Evolutionary conservation across 2,113 vertebrate genomes (phyloP), one percentile per base, ranked within the genome.

Genomic region (Caranx ignobilis): DNA sequence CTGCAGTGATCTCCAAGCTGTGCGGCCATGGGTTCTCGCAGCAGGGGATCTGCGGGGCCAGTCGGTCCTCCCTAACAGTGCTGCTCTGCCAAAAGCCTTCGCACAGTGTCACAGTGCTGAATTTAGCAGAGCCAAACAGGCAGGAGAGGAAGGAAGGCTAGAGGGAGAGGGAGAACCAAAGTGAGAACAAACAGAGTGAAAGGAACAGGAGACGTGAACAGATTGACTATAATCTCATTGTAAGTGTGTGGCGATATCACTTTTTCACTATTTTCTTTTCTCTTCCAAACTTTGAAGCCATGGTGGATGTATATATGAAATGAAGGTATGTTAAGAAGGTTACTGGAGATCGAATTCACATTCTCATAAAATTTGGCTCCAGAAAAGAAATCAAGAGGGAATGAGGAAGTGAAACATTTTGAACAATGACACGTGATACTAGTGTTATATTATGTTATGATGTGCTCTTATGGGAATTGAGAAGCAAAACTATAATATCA

Each of bases 101-200:
- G 70, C 77, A 87, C 63, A 41, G 77, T 89, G 88, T 90, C 87
- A 89, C 82, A 86, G 87, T 88, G 89, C 88, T 89, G 88, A 87
- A 89, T 92, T 91, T 90, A 91, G 91, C 75, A 85, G 77, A 88
- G 90, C 86, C 88, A 92, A 90, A 87, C 47, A 73, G 56, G 52
- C 82, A 85, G 59, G 73, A 85, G 81, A 75, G 73, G 68, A 88
- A 52, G 61, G 60, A 77, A 77, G 79, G 72, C 62, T 79, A 64
- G 32, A 82, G 69, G 32, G 62, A 84, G 45, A 26, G 68, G 61
- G 54, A 83, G 76, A 82, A 56, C 34, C 48, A 62, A 21, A 73
- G 73, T 65, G 76, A 70, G 45, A 80, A 72, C 52, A 67, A 82
- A 77, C 54, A 19, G 21, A 72, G 74, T 21, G 65, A 66, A 55